Conservation (phyloP, 2,797 vertebrate genomes). For the Hyperoplus immaculatus region DNA sequence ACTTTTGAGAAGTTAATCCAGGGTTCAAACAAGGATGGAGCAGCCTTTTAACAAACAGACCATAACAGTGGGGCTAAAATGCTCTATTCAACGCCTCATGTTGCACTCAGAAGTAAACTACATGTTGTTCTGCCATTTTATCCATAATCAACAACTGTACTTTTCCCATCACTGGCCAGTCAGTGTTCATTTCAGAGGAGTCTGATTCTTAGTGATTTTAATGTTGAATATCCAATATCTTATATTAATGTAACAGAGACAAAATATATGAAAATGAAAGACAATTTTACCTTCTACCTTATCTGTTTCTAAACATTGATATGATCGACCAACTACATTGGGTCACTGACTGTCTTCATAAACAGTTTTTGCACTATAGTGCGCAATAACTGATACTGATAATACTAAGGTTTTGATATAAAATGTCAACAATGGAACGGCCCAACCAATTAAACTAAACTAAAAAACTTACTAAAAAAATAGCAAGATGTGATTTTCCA, state of each 20-base stretch:
- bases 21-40: conserved; percentile 42
- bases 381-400: too few species aligned
- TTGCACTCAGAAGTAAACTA: conserved; percentile 1
- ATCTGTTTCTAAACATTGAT: not conserved
- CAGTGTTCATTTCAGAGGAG: not conserved
- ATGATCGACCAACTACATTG: not conserved
- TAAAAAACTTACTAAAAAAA: not conserved
- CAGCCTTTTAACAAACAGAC: conserved; percentile 24
- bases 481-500: not conserved
- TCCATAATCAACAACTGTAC: conserved; percentile 11
- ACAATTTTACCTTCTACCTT: not conserved
- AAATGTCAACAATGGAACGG: not conserved
- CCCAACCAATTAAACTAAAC: not conserved
- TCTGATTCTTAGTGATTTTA: conserved; percentile 1
- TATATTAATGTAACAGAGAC: not conserved
- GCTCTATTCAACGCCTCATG: not conserved
- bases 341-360: too few species aligned
- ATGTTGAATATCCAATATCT: not conserved
- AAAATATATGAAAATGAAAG: conserved; percentile 7
- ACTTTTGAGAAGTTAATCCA: conserved; percentile 30
- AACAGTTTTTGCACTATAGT: too few species aligned
- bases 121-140: not conserved
- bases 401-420: too few species aligned
- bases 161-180: not conserved
- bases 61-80: not conserved